Evolutionary conservation across 2,888 invertebrate genomes (phyloP).

Genomic region (Drosophila mettleri): DNA sequence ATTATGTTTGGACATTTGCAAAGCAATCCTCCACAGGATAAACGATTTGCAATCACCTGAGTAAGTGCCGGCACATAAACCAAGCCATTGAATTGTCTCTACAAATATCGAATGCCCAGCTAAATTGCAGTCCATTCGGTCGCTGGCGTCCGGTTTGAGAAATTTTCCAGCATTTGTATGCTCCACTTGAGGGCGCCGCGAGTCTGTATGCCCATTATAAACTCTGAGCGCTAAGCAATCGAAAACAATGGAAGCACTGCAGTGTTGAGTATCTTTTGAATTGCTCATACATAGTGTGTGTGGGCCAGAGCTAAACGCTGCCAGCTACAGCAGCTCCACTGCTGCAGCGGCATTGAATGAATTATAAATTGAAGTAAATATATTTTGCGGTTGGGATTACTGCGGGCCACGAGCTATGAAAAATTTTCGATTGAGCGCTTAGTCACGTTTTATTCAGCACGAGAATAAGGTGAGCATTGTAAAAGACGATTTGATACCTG

Average conservation of each 20-base stretch:
- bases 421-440: slow-evolving; percentile 42
- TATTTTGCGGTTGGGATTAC: slow-evolving; percentile 57
- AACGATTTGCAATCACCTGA: slow-evolving; percentile 59
- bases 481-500: slow-evolving; percentile 1
- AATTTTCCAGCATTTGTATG: slow-evolving; percentile 60
- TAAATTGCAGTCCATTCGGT: slow-evolving; percentile 50
- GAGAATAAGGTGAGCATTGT: slow-evolving; percentile 10
- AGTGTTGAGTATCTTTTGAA: slow-evolving; percentile 30
- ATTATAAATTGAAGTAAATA: slow-evolving; percentile 65
- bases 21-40: slow-evolving; percentile 38
- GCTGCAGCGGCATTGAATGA: slow-evolving; percentile 34
- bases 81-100: slow-evolving; percentile 55
- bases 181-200: slow-evolving; percentile 34
- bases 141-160: slow-evolving; percentile 34
- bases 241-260: slow-evolving; percentile 44
- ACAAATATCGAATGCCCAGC: slow-evolving; percentile 33
- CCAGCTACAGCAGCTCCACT: slow-evolving; percentile 6
- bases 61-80: slow-evolving; percentile 37
- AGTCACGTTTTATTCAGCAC: slow-evolving; percentile 48
- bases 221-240: slow-evolving; percentile 26
- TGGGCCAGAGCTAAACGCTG: slow-evolving; percentile 16
- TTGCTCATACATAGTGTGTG: slow-evolving; percentile 43
- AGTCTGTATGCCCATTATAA: slow-evolving; percentile 50
- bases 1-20: slow-evolving; percentile 22
- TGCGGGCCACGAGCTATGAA: slow-evolving; percentile 31